phyloP scores from a whole-genome alignment of 2,888 invertebrate genomes.

The Machimus rusticus region DNA sequence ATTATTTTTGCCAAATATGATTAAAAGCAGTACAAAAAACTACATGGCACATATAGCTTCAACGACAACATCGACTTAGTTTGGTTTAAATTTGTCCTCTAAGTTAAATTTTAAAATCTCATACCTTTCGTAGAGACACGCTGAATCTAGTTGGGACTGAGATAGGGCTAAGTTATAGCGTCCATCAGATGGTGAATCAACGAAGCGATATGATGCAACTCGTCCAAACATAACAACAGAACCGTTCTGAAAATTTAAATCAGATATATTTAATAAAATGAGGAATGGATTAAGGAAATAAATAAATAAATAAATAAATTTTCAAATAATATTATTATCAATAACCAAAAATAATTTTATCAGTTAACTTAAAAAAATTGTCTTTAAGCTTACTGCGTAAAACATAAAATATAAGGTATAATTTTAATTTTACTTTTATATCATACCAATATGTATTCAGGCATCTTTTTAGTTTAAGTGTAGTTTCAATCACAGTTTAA shows the following conservation, averaged over 20 bases:
- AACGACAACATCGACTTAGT: constrained; percentile 3
- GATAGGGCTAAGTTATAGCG: constrained; percentile 79
- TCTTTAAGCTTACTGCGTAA: no score
- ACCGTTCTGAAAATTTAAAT: constrained; percentile 70
- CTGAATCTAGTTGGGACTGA: constrained; percentile 76
- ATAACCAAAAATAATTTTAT: no score
- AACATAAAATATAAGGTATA: no score
- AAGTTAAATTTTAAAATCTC: constrained; percentile 49
- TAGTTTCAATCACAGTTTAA: no score
- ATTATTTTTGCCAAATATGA: neutral
- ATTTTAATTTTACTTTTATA: no score
- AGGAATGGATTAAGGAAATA: no score
- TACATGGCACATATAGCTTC: neutral
- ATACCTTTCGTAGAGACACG: constrained; percentile 85
- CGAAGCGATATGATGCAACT: constrained; percentile 84
- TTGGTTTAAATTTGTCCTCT: neutral
- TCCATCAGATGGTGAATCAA: constrained; percentile 83
- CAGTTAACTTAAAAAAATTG: no score
- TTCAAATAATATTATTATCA: no score
- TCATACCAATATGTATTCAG: no score
- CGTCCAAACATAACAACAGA: constrained; percentile 86
- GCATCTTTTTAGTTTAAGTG: no score
- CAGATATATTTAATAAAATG: neutral
- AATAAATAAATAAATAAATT: no score
- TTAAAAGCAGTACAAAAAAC: neutral